Base-by-base conservation (phyloP, 2,113 vertebrate genomes). In the Odocoileus virginianus region DNA sequence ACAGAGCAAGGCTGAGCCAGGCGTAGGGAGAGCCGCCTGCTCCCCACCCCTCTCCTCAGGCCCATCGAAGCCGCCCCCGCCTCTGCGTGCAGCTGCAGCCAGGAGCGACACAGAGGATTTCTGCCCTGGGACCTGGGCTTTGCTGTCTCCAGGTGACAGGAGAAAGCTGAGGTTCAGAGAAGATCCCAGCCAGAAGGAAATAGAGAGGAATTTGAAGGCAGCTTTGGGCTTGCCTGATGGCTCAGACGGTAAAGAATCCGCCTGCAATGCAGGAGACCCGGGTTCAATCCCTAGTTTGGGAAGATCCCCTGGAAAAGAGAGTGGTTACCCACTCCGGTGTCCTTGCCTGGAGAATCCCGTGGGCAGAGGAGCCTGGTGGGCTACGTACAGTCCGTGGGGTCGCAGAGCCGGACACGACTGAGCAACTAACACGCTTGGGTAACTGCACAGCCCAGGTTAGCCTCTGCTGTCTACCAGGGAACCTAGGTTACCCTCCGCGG, bases 401-500 rank as follows among this genome's bases (percentile, higher is more conserved):
- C 12, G 23, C 71, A 27, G 71, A 76, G 23, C 36, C 12, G 1
- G 71, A 43, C 23, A 76, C 6, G 6, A 76, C 71, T 25, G 64
- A 23, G n/a, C 36, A 17, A 6, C 71, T 43, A 14, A 27, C 71
- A 27, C 3, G 6, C 36, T 13, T 91, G 85, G 83, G 78, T 3
- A 87, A 67, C 93, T 2, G 13, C 47, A 4, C 7, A 40, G 78
- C 61, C 82, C 96, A 60, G 97, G 96, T 92, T 19, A 5, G 88
- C n/a, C 87, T 47, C 43, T 74, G 91, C 95, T 94, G 90, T 91
- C 33, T 33, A 2, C 7, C 3, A 15, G 25, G 30, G 36, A 16
- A 2, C 47, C 1, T 0, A 57, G n/a, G 23, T 5, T 2, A 25
- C 45, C 27, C 58, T 25, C 50, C 4, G 0, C 2, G 0, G 10